Base-by-base conservation (phyloP, 2,888 invertebrate species). In the Drosophila seclusa region DNA sequence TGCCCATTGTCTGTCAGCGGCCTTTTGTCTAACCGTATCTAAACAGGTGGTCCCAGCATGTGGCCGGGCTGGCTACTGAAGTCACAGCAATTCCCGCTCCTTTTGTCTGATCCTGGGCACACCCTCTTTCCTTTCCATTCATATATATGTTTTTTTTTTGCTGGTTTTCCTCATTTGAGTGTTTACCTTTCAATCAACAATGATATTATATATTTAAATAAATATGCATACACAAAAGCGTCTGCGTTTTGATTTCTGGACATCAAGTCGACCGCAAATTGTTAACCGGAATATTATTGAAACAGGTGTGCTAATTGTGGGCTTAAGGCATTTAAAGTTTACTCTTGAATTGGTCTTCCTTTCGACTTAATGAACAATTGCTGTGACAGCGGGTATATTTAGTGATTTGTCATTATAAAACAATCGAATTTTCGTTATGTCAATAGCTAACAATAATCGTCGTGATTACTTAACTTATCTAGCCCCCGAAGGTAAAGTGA, bases 21-120 rank as follows among this genome's bases (percentile, higher is more conserved):
- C 53, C 72, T 57, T 76, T 82, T 86, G 82, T 82, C 67, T 58
- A 42, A 60, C 68, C 79, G 75, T 89, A 90, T 88, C 85, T 88
- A 88, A 88, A 88, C 87, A 88, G 87, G 90, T 88, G 87, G 88
- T 86, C 86, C 73, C 87, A 84, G 87, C 87, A 81, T 88, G 90
- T 88, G 87, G 82, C 77, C 75, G 38, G 65, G 70, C 64, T 53
- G 63, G 70, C 64, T 53, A 68, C 72, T 78, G 57, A 73, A 67
- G 67, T 53, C 60, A 18, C 40, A 57, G 67, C 65, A 55, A 27
- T 73, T 50, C 52, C 72, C 67, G 63, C 54, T 67, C 58, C 73
- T 62, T 72, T 83, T 75, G 80, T 85, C 61, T 50, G 52, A 49
- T 60, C 57, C 53, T n/a, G 59, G 27, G 27, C 58, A 32, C 45